phyloP scores from a whole-genome alignment of 2,888 invertebrate genomes.

The Dione vanillae region DNA sequence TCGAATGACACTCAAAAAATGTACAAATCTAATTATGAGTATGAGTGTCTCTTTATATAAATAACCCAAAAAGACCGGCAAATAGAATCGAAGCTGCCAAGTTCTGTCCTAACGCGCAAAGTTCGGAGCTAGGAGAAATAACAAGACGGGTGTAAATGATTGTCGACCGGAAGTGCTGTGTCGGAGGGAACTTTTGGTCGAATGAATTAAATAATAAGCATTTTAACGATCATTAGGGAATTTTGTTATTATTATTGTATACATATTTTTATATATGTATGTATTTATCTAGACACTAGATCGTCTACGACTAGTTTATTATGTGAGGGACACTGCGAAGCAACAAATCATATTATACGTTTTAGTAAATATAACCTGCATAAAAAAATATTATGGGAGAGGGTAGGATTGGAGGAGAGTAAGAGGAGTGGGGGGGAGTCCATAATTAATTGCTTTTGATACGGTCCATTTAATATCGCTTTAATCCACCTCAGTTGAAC shows the following conservation, averaged over 20 bases:
- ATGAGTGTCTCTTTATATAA: no score
- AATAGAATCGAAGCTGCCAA: not conserved
- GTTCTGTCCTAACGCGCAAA: slow-evolving; percentile 8
- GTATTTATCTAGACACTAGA: not conserved
- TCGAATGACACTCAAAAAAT: no score
- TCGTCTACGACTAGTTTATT: no score
- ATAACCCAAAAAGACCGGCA: slow-evolving; percentile 11
- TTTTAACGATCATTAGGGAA: not conserved
- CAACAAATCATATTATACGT: no score
- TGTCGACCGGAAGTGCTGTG: slow-evolving; percentile 3
- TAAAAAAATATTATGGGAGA: no score
- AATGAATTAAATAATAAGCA: slow-evolving; percentile 5
- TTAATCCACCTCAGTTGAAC: slow-evolving; percentile 22
- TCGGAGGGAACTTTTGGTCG: not conserved
- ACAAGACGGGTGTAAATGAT: slow-evolving; percentile 24
- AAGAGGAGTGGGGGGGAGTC: no score
- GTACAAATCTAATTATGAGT: no score
- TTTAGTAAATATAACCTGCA: no score
- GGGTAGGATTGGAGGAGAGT: no score
- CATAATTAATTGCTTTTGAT: slow-evolving; percentile 18
- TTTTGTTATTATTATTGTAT: not conserved
- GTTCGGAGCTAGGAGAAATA: slow-evolving; percentile 12
- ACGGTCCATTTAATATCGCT: slow-evolving; percentile 24
- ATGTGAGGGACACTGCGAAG: no score
- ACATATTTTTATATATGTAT: not conserved